phyloP scores from a whole-genome alignment of 2,797 vertebrate species.

The Margarornis squamiger region DNA sequence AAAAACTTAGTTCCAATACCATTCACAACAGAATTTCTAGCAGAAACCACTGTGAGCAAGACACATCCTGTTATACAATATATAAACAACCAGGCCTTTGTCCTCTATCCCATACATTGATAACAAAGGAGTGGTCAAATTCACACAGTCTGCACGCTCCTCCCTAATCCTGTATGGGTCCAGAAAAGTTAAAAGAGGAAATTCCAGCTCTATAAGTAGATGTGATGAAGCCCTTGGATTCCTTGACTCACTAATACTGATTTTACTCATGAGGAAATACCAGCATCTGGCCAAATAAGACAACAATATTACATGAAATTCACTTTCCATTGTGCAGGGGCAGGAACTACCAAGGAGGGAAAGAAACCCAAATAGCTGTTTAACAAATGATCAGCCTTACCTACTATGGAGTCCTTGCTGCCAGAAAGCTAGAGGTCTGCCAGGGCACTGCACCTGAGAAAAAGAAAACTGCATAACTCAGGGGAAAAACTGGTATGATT shows the following conservation, averaged over 20 bases:
- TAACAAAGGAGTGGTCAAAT: neutral
- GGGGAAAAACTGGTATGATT: neutral
- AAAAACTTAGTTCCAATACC: neutral
- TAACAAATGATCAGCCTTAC: neutral
- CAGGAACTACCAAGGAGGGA: neutral
- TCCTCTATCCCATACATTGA: neutral
- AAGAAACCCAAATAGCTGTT: neutral
- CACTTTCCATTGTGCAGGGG: neutral
- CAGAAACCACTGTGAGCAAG: neutral
- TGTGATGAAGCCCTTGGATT: neutral
- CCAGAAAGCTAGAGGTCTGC: neutral
- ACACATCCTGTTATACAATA: neutral
- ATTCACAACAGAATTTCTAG: neutral
- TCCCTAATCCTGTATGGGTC: fast-evolving
- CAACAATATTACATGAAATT: neutral
- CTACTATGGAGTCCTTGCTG: neutral
- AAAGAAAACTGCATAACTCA: neutral
- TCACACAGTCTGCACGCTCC: neutral
- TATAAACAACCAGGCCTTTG: neutral
- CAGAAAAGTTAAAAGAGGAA: neutral
- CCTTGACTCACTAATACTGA: neutral
- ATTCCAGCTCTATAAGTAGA: neutral
- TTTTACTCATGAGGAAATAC: neutral
- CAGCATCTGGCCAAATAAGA: neutral
- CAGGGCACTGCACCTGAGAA: neutral